Base-by-base conservation (phyloP, 2,113 vertebrate genomes). In the Candoia aspera region DNA sequence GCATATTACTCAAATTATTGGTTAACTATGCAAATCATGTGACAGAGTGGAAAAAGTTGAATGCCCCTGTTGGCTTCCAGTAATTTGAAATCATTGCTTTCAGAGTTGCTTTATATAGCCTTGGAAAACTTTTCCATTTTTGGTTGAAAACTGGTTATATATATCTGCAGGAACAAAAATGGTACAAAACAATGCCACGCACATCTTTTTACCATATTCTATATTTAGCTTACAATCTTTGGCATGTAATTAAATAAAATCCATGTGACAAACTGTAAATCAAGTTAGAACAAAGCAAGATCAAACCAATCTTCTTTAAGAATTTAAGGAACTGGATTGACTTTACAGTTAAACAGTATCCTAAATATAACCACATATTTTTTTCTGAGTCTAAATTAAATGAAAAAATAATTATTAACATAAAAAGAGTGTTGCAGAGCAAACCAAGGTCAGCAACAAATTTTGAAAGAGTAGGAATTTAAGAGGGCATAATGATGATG, bases 401-500 rank as follows among this genome's bases (percentile, higher is more conserved):
- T 26, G 73, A 94, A 21, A 21, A 79, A 17, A 57, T 84, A 84
- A 86, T 87, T 93, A 92, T 93, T 89, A 84, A 93, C 96, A 64
- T 93, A 93, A 83, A 94, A 94, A 90, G 90, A 91, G 89, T 93
- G 95, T 90, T 91, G 83, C 91, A 84, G 89, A 58, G 88, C 54
- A 95, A 90, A 92, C 13, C 37, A 95, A 97, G 93, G 91, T 94
- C 94, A 94, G 93, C 92, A 86, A 85, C 91, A 91, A 92, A 84
- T 21, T 92, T 94, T 95, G 59, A 94, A 24, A 55, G 92, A 64
- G 46, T 49, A 4, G 0, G 73, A 60, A 92, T 89, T 84, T 62
- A 89, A 84, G 42, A 46, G 86, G 60, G 84, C 21, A 15, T 62
- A 84, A 84, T 92, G 62, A 89, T 89, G 58, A 89, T 29, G 23